These are phyloP conservation scores for Drosophila incognita DNA, from an alignment of 2,888 invertebrate species.

Conservation along the genomic window DNA sequence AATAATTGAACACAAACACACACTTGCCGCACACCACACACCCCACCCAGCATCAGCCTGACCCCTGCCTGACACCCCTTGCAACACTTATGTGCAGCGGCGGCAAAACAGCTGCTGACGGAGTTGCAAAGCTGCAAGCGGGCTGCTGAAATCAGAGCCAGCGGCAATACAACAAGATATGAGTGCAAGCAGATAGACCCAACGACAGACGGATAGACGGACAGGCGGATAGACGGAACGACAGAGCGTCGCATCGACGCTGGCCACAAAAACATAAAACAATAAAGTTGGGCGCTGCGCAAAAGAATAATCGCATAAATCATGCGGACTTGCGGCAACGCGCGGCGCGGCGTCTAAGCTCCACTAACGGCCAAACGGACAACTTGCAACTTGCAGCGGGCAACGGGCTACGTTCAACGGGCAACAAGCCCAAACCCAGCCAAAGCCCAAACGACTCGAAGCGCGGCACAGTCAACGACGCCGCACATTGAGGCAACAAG, in stretches of 20 bases:
- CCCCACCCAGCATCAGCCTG: neutral
- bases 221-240: conserved; percentile 2
- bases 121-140: conserved; percentile 48
- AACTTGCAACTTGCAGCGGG: conserved; percentile 25
- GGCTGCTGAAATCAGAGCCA: conserved; percentile 57
- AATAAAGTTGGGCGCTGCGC: conserved; percentile 79
- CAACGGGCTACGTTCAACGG: conserved; percentile 32
- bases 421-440: conserved; percentile 33
- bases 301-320: conserved; percentile 80
- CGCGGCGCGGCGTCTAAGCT: conserved; percentile 65
- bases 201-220: neutral
- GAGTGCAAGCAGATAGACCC: conserved; percentile 50
- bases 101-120: conserved; percentile 56
- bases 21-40: neutral
- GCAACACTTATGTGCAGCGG: conserved; percentile 30
- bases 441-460: conserved; percentile 12
- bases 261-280: conserved; percentile 77
- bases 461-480: conserved; percentile 9
- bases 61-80: neutral
- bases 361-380: conserved; percentile 60
- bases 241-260: conserved; percentile 28
- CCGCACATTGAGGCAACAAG: conserved; percentile 5
- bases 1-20: conserved; percentile 59
- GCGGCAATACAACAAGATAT: conserved; percentile 60
- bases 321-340: conserved; percentile 76